Conservation (phyloP, 2,888 invertebrate genomes). For the Chrysotoxum bicinctum region DNA sequence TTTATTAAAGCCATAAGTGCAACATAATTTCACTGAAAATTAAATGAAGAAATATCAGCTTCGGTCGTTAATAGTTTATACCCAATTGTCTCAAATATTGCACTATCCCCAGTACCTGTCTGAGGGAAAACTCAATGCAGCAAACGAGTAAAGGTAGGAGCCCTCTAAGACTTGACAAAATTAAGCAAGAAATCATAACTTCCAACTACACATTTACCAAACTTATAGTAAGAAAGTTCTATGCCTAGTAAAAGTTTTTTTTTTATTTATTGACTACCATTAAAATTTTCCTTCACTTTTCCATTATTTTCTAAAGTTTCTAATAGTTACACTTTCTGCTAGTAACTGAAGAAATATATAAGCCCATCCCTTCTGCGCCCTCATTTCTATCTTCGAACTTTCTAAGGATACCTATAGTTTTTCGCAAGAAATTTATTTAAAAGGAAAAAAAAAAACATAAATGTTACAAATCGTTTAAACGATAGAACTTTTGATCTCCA, state of each 20-base stretch:
- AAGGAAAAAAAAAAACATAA: background rate
- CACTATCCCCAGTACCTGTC: too few species aligned
- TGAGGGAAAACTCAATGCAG: too few species aligned
- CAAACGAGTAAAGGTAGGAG: background rate
- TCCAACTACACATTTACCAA: background rate
- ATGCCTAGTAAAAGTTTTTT: background rate
- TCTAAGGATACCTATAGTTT: background rate
- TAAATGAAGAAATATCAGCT: too few species aligned
- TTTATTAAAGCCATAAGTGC: too few species aligned
- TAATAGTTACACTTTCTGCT: background rate
- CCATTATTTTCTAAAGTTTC: constrained; percentile 8
- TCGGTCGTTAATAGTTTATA: too few species aligned
- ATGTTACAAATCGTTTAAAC: constrained; percentile 6
- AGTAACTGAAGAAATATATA: background rate
- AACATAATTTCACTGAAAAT: too few species aligned
- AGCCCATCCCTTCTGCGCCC: background rate
- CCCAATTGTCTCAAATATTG: too few species aligned
- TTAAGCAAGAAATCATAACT: background rate
- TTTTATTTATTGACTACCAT: background rate
- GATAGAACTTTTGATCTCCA: constrained; percentile 32
- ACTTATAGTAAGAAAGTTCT: background rate
- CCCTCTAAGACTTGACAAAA: background rate
- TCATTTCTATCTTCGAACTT: constrained; percentile 6
- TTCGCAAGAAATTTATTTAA: background rate
- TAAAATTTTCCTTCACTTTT: background rate